A percentile compares a stretch with the other conserved stretches of the same genome.
These are phyloP conservation scores for Amiota communis DNA, from an alignment of 2,888 invertebrate genomes.

Conservation along the genomic window DNA sequence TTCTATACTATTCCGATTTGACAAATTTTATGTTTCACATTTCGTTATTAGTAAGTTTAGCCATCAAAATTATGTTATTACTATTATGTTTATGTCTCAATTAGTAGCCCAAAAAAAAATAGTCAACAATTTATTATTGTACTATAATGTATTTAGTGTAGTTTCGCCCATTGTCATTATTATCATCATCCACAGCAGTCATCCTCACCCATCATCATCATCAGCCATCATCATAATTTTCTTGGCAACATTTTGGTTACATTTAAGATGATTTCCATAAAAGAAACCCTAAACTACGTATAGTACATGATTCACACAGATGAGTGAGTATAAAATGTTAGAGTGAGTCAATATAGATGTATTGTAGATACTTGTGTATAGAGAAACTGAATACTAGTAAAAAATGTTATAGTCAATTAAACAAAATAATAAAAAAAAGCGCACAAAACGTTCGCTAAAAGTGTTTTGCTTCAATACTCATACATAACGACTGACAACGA, in stretches of 20 bases:
- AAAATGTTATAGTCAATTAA: slow-evolving; percentile 66
- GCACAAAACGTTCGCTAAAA: slow-evolving; percentile 44
- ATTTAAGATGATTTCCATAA: slow-evolving; percentile 47
- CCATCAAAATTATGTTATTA: slow-evolving; percentile 42
- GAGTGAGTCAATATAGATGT: no score
- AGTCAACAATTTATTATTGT: slow-evolving; percentile 45
- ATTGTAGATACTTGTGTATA: no score
- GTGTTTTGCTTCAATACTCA: slow-evolving; percentile 8
- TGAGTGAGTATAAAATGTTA: neutral
- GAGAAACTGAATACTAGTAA: slow-evolving; percentile 48
- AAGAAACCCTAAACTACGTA: slow-evolving; percentile 34
- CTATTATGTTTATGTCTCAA: slow-evolving; percentile 58
- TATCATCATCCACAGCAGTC: neutral
- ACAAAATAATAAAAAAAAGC: slow-evolving; percentile 61
- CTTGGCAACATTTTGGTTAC: slow-evolving; percentile 50
- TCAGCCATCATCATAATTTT: slow-evolving; percentile 1
- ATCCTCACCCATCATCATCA: slow-evolving; percentile 32
- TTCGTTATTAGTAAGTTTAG: slow-evolving; percentile 45
- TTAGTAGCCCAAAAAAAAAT: slow-evolving; percentile 47
- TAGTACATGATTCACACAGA: slow-evolving; percentile 15
- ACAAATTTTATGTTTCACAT: slow-evolving; percentile 34
- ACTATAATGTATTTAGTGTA: slow-evolving; percentile 18
- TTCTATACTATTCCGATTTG: slow-evolving; percentile 41
- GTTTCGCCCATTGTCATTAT: neutral
- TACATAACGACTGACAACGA: neutral